These are phyloP conservation scores for Deroplatys truncata DNA, from an alignment of 2,888 invertebrate species.

Conservation along the genomic window DNA sequence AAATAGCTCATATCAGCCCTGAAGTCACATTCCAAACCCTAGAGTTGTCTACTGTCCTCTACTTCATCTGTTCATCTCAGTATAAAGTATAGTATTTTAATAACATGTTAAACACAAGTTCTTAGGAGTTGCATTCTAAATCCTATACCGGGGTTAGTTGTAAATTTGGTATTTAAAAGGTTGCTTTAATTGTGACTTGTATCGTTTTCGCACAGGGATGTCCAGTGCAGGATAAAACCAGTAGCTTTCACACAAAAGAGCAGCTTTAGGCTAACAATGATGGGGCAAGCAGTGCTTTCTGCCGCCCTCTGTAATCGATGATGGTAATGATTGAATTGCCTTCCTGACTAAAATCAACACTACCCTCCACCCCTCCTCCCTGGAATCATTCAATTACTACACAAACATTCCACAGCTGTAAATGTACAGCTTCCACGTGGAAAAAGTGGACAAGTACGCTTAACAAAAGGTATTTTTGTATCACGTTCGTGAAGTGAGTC, in stretches of 20 bases:
- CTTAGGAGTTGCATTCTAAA: too few species aligned
- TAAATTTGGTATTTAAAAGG: too few species aligned
- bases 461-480: neutral
- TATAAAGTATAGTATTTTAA: too few species aligned
- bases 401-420: neutral
- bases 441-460: neutral
- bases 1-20: too few species aligned
- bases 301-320: neutral
- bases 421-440: neutral
- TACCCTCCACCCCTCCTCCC: neutral
- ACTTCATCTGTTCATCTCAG: too few species aligned
- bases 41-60: too few species aligned
- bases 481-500: too few species aligned
- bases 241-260: neutral
- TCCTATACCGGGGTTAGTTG: too few species aligned
- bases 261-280: neutral
- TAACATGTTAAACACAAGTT: too few species aligned
- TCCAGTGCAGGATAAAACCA: neutral
- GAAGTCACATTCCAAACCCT: too few species aligned
- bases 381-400: neutral
- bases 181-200: neutral
- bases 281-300: neutral
- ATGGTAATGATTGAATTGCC: neutral
- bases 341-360: neutral
- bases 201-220: neutral